Conservation (phyloP, 1,140 invertebrate species). For the Triops longicaudatus region DNA sequence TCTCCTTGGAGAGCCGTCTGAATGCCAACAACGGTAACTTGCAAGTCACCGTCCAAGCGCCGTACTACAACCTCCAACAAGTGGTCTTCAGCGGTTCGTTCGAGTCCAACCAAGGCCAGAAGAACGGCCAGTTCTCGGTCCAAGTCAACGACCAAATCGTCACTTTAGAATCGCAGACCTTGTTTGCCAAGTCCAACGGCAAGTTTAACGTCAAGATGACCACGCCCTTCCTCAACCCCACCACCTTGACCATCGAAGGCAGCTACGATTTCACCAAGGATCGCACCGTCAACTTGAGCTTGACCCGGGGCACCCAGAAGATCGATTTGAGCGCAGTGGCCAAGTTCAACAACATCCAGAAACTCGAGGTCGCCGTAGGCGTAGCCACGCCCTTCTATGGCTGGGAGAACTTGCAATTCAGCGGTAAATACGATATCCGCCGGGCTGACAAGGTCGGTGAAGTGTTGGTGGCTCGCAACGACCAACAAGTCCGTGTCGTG, state of each 20-base stretch:
- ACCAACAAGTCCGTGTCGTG: slow-evolving; percentile 11
- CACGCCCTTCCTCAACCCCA: background rate
- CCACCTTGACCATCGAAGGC: background rate
- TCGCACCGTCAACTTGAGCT: background rate
- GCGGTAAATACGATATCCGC: slow-evolving; percentile 20
- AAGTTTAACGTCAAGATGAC: background rate
- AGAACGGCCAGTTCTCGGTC: background rate
- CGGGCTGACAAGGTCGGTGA: slow-evolving; percentile 12
- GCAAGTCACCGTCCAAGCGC: background rate
- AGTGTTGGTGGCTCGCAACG: slow-evolving; percentile 19
- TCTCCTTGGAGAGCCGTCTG: slow-evolving; percentile 15
- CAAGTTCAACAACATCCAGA: slow-evolving; percentile 5
- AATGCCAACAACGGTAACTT: background rate
- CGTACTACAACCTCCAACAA: background rate
- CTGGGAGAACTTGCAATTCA: slow-evolving; percentile 1
- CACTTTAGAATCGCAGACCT: background rate
- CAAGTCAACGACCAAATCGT: slow-evolving; percentile 7
- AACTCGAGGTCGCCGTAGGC: slow-evolving; percentile 28
- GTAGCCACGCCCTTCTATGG: slow-evolving; percentile 30
- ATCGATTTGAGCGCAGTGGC: background rate
- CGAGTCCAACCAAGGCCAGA: background rate
- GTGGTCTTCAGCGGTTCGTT: background rate
- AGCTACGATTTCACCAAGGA: slow-evolving; percentile 18
- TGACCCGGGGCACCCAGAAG: background rate
- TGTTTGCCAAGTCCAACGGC: background rate